Conservation (phyloP, 2,113 vertebrate genomes). For the Arizona elegans region DNA sequence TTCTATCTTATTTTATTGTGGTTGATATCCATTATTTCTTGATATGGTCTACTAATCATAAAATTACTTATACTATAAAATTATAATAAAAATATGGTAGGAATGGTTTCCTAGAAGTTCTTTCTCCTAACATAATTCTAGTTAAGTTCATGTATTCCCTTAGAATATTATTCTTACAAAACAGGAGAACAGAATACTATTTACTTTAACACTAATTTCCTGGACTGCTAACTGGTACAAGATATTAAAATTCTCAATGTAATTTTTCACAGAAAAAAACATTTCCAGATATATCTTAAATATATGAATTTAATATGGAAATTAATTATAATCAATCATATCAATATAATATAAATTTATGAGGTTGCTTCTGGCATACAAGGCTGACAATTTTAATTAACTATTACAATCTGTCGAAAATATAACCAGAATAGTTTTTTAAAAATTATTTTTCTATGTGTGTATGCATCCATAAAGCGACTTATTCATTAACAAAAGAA, state of each 20-base stretch:
- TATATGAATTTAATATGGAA: neutral
- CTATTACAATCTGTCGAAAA: neutral
- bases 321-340: neutral
- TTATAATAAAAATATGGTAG: constrained; percentile 15
- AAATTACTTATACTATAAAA: constrained; percentile 1
- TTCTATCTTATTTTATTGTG: neutral
- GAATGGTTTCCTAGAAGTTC: neutral
- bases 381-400: neutral
- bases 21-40: neutral
- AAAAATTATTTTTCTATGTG: neutral
- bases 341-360: neutral
- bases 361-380: neutral
- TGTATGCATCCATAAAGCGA: neutral
- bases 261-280: neutral
- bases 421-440: neutral
- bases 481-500: neutral
- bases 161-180: neutral
- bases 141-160: neutral
- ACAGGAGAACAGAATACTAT: neutral
- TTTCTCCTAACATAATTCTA: neutral
- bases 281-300: neutral
- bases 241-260: neutral
- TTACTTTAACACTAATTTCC: neutral
- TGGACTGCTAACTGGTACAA: neutral
- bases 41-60: neutral